phyloP scores from a whole-genome alignment of 1,140 invertebrate species.

The Calliphora vicina region DNA sequence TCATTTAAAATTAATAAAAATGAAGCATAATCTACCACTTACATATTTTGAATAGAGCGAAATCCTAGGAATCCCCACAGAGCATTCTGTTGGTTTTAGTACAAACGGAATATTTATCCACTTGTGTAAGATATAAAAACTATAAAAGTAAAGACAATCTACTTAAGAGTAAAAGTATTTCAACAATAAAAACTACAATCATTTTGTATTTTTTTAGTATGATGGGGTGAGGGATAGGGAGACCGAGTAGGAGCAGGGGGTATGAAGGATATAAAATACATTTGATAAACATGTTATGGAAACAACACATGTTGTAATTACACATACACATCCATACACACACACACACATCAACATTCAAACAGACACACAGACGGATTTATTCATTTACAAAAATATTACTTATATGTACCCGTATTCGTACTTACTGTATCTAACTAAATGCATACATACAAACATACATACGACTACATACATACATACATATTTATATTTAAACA shows the following conservation, averaged over 20 bases:
- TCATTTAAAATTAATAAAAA: no score
- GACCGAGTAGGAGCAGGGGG: not conserved
- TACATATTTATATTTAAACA: no score
- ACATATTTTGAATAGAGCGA: not conserved
- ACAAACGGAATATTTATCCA: not conserved
- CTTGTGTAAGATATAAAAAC: constrained; percentile 1
- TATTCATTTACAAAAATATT: no score
- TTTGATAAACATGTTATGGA: not conserved
- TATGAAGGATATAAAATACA: not conserved
- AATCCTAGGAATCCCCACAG: not conserved
- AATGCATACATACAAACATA: no score
- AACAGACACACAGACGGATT: no score
- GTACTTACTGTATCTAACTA: no score
- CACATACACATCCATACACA: not conserved
- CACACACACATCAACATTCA: no score
- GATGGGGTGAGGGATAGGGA: not conserved
- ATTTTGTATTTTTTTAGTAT: not conserved
- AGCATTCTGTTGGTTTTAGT: not conserved
- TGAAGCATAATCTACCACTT: no score
- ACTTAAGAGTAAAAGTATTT: not conserved
- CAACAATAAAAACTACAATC: not conserved
- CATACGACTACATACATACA: no score
- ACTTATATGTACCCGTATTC: no score
- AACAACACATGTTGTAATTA: not conserved
- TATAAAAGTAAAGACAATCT: not conserved